phyloP scores from a whole-genome alignment of 2,113 vertebrate genomes.

The Lophura nycthemera region DNA sequence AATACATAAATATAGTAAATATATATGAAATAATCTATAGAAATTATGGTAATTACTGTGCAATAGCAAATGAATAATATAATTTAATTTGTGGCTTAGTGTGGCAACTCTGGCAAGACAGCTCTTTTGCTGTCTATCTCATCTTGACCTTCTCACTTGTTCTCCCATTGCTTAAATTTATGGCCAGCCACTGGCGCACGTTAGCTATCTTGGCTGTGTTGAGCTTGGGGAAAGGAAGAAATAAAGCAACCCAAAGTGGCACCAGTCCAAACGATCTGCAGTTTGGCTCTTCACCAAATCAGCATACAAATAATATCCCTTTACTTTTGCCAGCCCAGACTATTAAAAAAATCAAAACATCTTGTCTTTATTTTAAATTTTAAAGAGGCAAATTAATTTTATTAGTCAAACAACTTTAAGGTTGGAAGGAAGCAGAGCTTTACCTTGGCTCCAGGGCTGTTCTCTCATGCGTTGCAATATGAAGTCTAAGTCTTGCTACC shows the following conservation, averaged over 20 bases:
- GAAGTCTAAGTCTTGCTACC: slow-evolving; percentile 38
- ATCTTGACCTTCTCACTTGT: background rate
- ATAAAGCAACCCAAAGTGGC: background rate
- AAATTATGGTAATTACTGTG: background rate
- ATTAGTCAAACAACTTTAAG: slow-evolving; percentile 46
- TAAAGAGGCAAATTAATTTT: slow-evolving; percentile 71
- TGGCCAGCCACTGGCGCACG: background rate
- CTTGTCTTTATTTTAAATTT: slow-evolving; percentile 73
- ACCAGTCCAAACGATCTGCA: slow-evolving; percentile 1
- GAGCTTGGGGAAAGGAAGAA: background rate
- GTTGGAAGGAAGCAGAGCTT: background rate
- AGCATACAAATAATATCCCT: slow-evolving; percentile 42
- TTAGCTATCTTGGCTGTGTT: background rate
- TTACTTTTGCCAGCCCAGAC: slow-evolving; percentile 47
- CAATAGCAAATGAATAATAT: background rate
- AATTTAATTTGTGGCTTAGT: background rate
- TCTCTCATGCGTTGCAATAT: slow-evolving; percentile 40
- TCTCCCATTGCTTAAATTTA: background rate
- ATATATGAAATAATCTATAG: background rate
- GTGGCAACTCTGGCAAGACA: background rate
- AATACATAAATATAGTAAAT: too few species aligned
- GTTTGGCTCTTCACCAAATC: slow-evolving; percentile 46
- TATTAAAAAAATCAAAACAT: slow-evolving; percentile 60
- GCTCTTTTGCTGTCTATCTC: background rate
- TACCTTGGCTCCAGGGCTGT: slow-evolving; percentile 1